Conservation (phyloP, 2,113 vertebrate genomes). For the Micromys minutus region DNA sequence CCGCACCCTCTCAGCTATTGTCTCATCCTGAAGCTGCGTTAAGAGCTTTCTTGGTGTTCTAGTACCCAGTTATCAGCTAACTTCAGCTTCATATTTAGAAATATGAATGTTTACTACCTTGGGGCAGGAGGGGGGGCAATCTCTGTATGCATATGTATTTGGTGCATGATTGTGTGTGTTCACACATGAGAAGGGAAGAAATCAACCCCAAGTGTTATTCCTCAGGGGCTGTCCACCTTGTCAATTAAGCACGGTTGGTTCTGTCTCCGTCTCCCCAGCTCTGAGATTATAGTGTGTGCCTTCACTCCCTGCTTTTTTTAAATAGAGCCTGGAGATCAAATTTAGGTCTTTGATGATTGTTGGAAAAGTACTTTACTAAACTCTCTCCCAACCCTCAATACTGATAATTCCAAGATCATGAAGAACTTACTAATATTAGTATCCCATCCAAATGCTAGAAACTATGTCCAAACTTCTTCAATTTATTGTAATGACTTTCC, state of each 20-base stretch:
- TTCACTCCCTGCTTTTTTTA: background rate
- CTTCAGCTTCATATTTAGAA: background rate
- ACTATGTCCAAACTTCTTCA: background rate
- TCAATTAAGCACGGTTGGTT: background rate
- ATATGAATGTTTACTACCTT: background rate
- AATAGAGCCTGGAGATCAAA: background rate
- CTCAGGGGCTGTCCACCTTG: too few species aligned
- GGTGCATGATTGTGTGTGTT: background rate
- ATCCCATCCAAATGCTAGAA: slow-evolving; percentile 12
- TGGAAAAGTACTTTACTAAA: background rate
- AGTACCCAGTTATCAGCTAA: background rate
- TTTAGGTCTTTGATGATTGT: too few species aligned
- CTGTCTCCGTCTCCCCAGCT: background rate
- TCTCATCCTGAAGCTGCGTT: background rate
- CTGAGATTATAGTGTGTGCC: background rate
- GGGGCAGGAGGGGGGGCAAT: background rate
- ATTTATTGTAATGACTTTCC: background rate
- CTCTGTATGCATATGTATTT: background rate
- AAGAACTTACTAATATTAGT: background rate
- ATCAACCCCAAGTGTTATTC: background rate
- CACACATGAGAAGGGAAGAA: background rate
- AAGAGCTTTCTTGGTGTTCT: background rate
- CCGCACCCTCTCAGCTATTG: background rate
- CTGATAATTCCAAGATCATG: slow-evolving; percentile 2
- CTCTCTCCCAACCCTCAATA: background rate